Evolutionary conservation across 2,888 invertebrate species (phyloP).

Genomic region (Parelbella ahira): DNA sequence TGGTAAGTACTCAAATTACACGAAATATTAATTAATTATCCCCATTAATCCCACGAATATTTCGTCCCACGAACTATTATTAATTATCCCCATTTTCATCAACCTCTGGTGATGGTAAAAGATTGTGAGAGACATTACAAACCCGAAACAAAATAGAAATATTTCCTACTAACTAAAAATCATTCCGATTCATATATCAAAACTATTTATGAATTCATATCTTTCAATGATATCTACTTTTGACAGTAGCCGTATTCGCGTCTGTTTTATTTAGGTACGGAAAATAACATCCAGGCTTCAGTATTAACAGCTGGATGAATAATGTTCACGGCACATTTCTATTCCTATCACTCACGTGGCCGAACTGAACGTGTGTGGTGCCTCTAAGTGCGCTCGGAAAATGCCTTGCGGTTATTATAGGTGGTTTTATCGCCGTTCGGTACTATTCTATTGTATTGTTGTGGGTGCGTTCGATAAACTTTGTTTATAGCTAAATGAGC

Average conservation of each 20-base stretch:
- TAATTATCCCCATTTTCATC: too few species aligned
- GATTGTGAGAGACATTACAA: too few species aligned
- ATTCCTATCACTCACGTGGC: constrained; percentile 11
- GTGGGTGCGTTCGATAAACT: constrained; percentile 71
- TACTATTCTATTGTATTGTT: constrained; percentile 57
- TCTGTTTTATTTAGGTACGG: constrained; percentile 25
- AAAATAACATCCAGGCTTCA: background rate
- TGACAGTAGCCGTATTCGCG: constrained; percentile 1
- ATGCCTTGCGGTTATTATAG: constrained; percentile 41
- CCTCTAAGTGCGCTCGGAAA: constrained; percentile 34
- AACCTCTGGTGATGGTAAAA: too few species aligned
- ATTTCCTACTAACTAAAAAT: too few species aligned
- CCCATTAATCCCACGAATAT: too few species aligned
- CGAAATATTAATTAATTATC: too few species aligned
- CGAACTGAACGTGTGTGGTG: constrained; percentile 10
- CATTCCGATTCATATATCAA: too few species aligned
- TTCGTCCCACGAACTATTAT: too few species aligned
- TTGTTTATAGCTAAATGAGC: constrained; percentile 76
- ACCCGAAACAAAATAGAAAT: too few species aligned
- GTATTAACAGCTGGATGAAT: constrained; percentile 1
- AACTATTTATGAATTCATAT: too few species aligned
- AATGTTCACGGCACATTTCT: constrained; percentile 8
- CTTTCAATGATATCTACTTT: too few species aligned
- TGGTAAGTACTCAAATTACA: too few species aligned
- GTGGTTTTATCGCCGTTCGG: constrained; percentile 57